Evolutionary conservation across 2,797 vertebrate genomes (phyloP), one percentile per base, ranked within the genome.

Genomic region (Knipowitschia caucasica): DNA sequence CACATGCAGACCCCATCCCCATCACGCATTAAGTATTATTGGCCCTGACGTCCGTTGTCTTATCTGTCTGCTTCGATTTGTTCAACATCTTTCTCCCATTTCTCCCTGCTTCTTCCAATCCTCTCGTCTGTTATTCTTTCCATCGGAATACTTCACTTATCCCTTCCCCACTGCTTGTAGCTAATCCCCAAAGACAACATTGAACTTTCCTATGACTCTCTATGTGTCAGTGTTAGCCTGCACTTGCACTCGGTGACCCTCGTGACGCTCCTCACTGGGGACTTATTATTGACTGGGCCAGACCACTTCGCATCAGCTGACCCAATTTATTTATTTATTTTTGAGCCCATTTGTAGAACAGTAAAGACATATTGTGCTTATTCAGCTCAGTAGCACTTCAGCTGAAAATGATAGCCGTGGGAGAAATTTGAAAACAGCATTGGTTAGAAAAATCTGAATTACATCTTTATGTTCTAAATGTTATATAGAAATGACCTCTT

Each of bases 251-350:
- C 9, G 8, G 1, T 27, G 69, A 67, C 62, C 68, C 82, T 80
- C 69, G 77, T 85, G 80, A 84, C 72, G 67, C 61, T 55, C 53
- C 68, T 80, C 81, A 84, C 56, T 50, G 42, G 25, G 54, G 62
- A 81, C 51, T 74, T 68, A 76, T 68, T 69, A 25, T 8, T 17
- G 71, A 76, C 71, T 72, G 79, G 57, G 25, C 72, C 30, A 34
- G 56, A 64, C 35, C 57, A 68, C 63, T 69, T 68, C 55, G 30
- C 40, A 57, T 82, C 77, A 83, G 64, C 64, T 81, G 80, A 83
- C 67, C 60, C 44, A n/a, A n/a, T n/a, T 20, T 71, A 75, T 29
- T 53, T 47, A 2, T 11, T 5, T 24, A 14, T 6, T 4, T 30
- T 45, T 40, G n/a, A n/a, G n/a, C n/a, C 52, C 59, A 71, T 68